Evolutionary conservation across 2,888 invertebrate genomes (phyloP), one percentile per base, ranked within the genome.

Genomic region (Lasioglossum marginatum): DNA sequence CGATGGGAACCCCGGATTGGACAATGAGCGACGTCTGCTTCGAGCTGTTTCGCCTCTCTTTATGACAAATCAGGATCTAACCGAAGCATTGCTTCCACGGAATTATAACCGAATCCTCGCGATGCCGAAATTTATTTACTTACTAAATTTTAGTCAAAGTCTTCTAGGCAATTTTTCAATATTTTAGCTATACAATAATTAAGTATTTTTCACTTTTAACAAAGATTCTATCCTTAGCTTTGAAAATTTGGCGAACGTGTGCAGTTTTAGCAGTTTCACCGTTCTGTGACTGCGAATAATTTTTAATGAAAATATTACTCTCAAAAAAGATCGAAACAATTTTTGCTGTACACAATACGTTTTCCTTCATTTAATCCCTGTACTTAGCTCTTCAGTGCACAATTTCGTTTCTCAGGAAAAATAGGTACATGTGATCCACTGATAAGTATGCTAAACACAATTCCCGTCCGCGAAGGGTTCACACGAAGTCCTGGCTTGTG

Each of bases 111-210:
- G 27, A 14, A 31, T 31, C 6, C 14, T 63, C 2, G 16, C 0
- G 14, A 14, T 31, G 2, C 31, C 16, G 16, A 31, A 63, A 19
- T 57, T 57, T n/a, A 4, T 1, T 57, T n/a, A 4, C 23, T 12
- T 4, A 10, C 0, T n/a, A 57, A 1, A 1, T n/a, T 23, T 10
- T n/a, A 12, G n/a, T n/a, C 1, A 10, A 12, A 4, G n/a, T n/a
- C 10, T 52, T n/a, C 23, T 4, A n/a, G n/a, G 8, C n/a, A 12
- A 57, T n/a, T n/a, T 57, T 12, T 57, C 12, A n/a, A 57, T 57
- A 57, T 57, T n/a, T 57, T n/a, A 2, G 4, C 0, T 57, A 10
- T 12, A n/a, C 12, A 4, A 57, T 57, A 12, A 57, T 12, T 12
- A n/a, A n/a, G 57, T 57, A 10, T 1, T 57, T 4, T n/a, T 57